phyloP scores from a whole-genome alignment of 2,888 invertebrate genomes.

The Cerastoderma edule region DNA sequence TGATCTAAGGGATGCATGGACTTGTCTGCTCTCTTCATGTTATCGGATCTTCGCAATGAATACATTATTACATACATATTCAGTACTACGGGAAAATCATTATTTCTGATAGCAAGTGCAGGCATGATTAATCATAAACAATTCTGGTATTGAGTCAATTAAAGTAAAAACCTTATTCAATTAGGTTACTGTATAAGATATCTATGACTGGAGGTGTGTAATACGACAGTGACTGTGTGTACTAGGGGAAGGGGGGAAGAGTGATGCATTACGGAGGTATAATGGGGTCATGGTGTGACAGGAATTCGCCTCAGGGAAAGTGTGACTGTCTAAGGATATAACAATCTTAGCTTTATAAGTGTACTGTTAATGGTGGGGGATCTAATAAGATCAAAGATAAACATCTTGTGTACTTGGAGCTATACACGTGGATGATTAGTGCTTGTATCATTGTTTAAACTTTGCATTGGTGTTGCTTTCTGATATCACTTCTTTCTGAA shows the following conservation, averaged over 20 bases:
- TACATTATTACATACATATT: too few relatives aligned
- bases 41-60: too few relatives aligned
- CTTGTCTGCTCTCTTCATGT: conserved; percentile 5
- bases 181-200: too few relatives aligned
- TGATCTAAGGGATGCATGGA: conserved; percentile 15
- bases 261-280: conserved; percentile 25
- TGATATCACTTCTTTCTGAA: too few relatives aligned
- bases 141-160: too few relatives aligned
- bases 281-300: conserved; percentile 25
- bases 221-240: background rate
- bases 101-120: too few relatives aligned
- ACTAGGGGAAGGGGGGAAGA: background rate
- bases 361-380: conserved; percentile 21
- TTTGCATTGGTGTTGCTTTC: background rate
- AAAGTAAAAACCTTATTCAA: too few relatives aligned
- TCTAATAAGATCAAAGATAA: conserved; percentile 25
- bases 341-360: conserved; percentile 9
- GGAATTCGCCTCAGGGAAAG: conserved; percentile 37
- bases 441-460: background rate
- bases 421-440: conserved; percentile 26
- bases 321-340: conserved; percentile 16
- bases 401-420: conserved; percentile 17
- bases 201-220: too few relatives aligned
- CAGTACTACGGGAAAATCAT: too few relatives aligned
- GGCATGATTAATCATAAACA: too few relatives aligned